Evolutionary conservation across 1,140 invertebrate genomes (phyloP), one percentile per base, ranked within the genome.

Genomic region (Danaus melanippus): DNA sequence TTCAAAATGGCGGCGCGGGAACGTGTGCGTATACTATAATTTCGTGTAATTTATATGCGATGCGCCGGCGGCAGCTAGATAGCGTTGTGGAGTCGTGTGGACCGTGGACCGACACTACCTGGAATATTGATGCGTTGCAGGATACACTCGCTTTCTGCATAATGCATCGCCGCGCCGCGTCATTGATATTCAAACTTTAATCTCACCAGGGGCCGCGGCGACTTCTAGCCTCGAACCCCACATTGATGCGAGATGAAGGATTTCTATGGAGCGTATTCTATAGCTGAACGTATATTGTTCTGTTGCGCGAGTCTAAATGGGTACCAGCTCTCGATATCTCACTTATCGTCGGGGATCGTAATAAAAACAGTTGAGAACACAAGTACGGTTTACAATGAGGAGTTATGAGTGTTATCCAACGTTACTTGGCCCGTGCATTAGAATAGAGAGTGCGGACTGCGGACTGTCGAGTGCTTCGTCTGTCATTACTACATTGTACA

Each of bases 41-140:
- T 82, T 80, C 62, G 73, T 76, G 71, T 79, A 79, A 78, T 84
- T 84, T 82, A 82, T 80, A 84, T 84, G 80, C 79, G 72, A 69
- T 76, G 67, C 77, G 78, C 60, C 62, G 62, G 67, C 75, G 71
- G 76, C 71, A 67, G 46, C 64, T 76, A 71, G 71, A 76, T 77
- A 69, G 68, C 75, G 62, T 68, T 70, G 73, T 77, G 62, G 69
- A 54, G 64, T 60, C 64, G 63, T 64, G 61, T 64, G 66, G 53
- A 64, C 67, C 58, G 61, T 78, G 79, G 79, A 77, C 76, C 76
- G 74, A 72, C 73, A 61, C 58, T 46, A 46, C 61, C 54, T 46
- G 55, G 80, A 75, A 79, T 84, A 81, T 66, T 81, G 78, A 78
- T 65, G 49, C 57, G 56, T 50, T 45, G 55, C 68, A 71, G 66